Percentiles rank a stretch among this genome's conserved stretches.
Evolutionary conservation across 2,888 invertebrate species (phyloP).

Genomic region (Blastobasis lacticolella): DNA sequence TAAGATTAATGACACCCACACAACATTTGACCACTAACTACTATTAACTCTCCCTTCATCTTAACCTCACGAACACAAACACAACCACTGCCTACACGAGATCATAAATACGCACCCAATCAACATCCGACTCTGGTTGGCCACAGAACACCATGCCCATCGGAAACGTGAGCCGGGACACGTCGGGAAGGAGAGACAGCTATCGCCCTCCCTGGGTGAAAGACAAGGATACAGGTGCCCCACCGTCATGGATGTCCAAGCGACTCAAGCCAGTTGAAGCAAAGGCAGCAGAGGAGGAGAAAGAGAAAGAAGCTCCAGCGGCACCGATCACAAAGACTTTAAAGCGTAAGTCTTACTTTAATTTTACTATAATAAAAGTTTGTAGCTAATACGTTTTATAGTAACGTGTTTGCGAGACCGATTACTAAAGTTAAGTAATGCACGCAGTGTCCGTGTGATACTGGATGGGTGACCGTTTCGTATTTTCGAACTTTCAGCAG

Average conservation of each 20-base stretch:
- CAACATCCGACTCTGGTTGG: slow-evolving; percentile 6
- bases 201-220: slow-evolving; percentile 86
- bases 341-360: slow-evolving; percentile 46
- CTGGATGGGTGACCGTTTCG: no score
- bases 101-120: slow-evolving; percentile 2
- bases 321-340: slow-evolving; percentile 32
- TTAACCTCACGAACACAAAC: not conserved
- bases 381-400: no score
- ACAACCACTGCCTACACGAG: slow-evolving; percentile 7
- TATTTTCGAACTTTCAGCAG: no score
- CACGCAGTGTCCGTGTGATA: no score
- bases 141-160: slow-evolving; percentile 54
- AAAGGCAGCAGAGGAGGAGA: slow-evolving; percentile 25
- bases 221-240: slow-evolving; percentile 74
- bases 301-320: slow-evolving; percentile 24
- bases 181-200: slow-evolving; percentile 75
- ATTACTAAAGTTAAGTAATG: no score
- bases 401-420: no score
- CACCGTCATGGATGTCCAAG: slow-evolving; percentile 78
- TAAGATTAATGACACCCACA: not conserved
- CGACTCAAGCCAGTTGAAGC: slow-evolving; percentile 60
- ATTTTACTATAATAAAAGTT: not conserved
- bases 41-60: not conserved
- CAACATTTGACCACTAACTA: not conserved
- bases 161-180: slow-evolving; percentile 67